phyloP scores from a whole-genome alignment of 1,140 invertebrate genomes.

The Drosophila orosa region DNA sequence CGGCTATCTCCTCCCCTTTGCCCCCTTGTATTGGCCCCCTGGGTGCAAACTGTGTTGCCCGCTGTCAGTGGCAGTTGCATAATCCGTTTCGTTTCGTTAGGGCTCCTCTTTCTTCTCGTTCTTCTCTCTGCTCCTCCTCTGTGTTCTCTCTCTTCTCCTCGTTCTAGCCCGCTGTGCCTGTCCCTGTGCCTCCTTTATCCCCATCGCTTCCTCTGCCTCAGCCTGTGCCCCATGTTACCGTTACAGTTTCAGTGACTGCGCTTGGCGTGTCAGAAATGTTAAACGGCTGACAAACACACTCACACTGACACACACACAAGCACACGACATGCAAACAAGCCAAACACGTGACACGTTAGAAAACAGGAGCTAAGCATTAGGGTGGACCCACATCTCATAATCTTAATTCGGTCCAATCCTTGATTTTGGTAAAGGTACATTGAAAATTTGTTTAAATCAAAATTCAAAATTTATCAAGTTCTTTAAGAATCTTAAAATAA shows the following conservation, averaged over 20 bases:
- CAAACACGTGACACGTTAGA: slow-evolving; percentile 40
- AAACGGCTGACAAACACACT: slow-evolving; percentile 46
- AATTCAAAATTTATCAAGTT: no score
- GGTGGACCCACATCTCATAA: slow-evolving; percentile 14
- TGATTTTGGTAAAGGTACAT: neutral
- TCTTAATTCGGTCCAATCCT: neutral
- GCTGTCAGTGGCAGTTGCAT: slow-evolving; percentile 47
- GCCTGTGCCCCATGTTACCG: slow-evolving; percentile 14
- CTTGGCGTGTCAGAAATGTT: slow-evolving; percentile 52
- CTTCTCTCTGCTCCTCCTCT: neutral
- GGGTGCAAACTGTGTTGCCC: slow-evolving; percentile 48
- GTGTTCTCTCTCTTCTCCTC: neutral
- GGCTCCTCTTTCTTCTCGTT: slow-evolving; percentile 12
- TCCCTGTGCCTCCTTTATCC: slow-evolving; percentile 6
- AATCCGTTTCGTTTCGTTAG: slow-evolving; percentile 45
- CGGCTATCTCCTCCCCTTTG: neutral
- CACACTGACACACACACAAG: slow-evolving; percentile 10
- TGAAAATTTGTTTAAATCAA: neutral
- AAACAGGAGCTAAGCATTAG: slow-evolving; percentile 30
- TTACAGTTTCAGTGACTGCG: slow-evolving; percentile 43
- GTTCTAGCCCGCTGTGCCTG: neutral
- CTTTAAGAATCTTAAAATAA: no score
- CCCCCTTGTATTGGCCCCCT: slow-evolving; percentile 37
- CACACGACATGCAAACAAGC: slow-evolving; percentile 40
- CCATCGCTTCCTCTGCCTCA: slow-evolving; percentile 2